Base-by-base conservation (phyloP, 2,888 invertebrate genomes). In the Ganaspis brasiliensis region DNA sequence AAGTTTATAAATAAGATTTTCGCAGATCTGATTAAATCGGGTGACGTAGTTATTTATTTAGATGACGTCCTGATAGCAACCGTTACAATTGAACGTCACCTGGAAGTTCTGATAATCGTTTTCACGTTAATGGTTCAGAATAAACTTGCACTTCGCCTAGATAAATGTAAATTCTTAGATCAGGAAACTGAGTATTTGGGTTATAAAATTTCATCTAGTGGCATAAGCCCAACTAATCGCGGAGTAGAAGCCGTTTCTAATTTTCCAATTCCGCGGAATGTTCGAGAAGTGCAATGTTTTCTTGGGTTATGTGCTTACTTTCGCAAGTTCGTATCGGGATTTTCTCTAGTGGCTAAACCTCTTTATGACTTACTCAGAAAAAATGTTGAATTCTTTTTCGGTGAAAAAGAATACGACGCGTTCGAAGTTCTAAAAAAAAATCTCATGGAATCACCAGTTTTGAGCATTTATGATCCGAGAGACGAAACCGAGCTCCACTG, bases 251-350 rank as follows among this genome's bases (percentile, higher is more conserved):
- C 14, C 5, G 57, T 57, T 57, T 26, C 5, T 4, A 57, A 57
- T 3, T 57, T 24, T 76, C 80, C 81, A 1, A 57, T 75, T 26
- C 81, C 85, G 19, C 79, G 77, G 40, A 82, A 81, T 55, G 49
- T 72, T 0, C 79, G 72, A 21, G 75, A 82, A 45, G 55, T 81
- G 45, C 80, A 77, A 31, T 73, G 76, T 63, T 80, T 82, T 56
- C 56, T 82, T 0, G 61, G 76, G 0, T 16, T 83, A 6, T 79
- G 77, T 2, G 78, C 78, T 9, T 84, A 84, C 57, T 82, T 82
- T 19, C 12, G 82, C 6, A 52, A 79, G 0, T 84, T 82, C 55
- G 77, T 83, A 1, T 75, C 71, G 0, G 72, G 75, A 52, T 84
- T 79, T 74, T 80, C 79, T 4, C 16, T 45, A 12, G 24, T 77